A percentile compares a stretch with the other conserved stretches of the same genome.
Evolutionary conservation across 2,797 vertebrate genomes (phyloP).

Genomic region (Carcharodon carcharias): DNA sequence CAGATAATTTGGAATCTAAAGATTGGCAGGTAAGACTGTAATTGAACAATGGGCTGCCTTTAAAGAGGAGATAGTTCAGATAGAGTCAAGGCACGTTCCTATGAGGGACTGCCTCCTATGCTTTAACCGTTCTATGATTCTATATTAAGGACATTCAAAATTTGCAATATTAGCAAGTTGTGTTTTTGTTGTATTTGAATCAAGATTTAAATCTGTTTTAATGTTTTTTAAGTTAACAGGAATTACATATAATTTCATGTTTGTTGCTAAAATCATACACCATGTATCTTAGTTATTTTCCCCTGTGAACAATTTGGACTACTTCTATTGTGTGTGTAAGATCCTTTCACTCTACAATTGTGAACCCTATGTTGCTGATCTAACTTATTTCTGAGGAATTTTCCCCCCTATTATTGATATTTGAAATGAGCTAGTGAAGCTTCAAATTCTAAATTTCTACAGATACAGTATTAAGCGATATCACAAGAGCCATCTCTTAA

Average conservation of each 20-base stretch:
- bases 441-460: background rate
- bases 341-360: background rate
- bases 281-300: background rate
- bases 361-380: background rate
- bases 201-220: background rate
- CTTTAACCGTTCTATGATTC: background rate
- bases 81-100: background rate
- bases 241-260: background rate
- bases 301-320: background rate
- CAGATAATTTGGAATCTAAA: background rate
- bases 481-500: slow-evolving; percentile 33
- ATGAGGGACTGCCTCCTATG: background rate
- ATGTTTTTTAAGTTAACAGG: background rate
- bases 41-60: too few relatives aligned
- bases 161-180: background rate
- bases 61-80: background rate
- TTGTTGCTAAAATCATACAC: background rate
- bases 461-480: background rate
- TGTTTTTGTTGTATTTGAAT: background rate
- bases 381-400: background rate
- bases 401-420: background rate
- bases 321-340: background rate
- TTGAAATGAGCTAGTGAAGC: background rate
- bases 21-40: too few relatives aligned
- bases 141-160: background rate